phyloP scores from a whole-genome alignment of 2,888 invertebrate species.

The Chymomyza caudatula region DNA sequence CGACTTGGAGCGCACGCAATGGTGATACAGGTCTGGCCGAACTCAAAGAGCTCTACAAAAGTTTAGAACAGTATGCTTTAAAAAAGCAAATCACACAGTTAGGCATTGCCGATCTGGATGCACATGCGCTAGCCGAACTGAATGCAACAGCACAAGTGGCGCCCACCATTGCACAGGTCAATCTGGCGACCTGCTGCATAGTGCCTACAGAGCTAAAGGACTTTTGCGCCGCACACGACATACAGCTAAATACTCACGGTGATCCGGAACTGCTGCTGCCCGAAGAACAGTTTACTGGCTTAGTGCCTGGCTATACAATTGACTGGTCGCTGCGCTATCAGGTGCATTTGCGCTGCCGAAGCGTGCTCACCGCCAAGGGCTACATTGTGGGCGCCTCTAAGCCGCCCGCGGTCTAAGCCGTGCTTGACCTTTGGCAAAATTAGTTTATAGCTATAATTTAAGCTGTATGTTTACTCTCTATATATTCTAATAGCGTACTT shows the following conservation, averaged over 20 bases:
- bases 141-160: conserved; percentile 88
- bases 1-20: conserved; percentile 79
- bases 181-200: conserved; percentile 94
- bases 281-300: conserved; percentile 80
- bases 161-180: conserved; percentile 94
- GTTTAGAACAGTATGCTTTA: conserved; percentile 85
- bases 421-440: neutral
- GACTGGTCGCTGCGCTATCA: conserved; percentile 92
- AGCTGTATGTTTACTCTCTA: conserved; percentile 25
- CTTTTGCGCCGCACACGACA: conserved; percentile 93
- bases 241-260: conserved; percentile 96
- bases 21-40: conserved; percentile 79
- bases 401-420: conserved; percentile 18
- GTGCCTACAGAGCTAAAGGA: conserved; percentile 93
- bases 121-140: conserved; percentile 86
- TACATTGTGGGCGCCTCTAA: conserved; percentile 82
- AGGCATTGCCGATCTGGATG: conserved; percentile 94
- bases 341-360: conserved; percentile 93
- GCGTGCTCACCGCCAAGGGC: conserved; percentile 93
- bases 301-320: conserved; percentile 79
- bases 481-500: conserved; percentile 54
- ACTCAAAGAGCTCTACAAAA: conserved; percentile 87
- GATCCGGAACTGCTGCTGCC: conserved; percentile 85
- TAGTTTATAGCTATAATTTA: conserved; percentile 26
- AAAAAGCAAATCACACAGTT: conserved; percentile 84